phyloP scores from a whole-genome alignment of 2,888 invertebrate species.

The Onthophagus sagittarius region DNA sequence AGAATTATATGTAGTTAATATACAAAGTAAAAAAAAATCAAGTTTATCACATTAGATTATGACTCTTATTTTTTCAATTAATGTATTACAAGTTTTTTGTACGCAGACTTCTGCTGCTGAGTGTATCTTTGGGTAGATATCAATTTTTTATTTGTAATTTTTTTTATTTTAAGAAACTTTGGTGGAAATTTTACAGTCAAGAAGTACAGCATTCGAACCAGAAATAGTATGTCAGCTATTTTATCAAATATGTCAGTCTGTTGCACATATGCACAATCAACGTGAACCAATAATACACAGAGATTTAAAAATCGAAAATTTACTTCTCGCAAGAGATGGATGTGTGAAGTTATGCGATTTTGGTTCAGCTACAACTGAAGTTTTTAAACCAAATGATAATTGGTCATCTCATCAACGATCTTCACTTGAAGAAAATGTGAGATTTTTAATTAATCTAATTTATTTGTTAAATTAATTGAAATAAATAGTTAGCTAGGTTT shows the following conservation, averaged over 20 bases:
- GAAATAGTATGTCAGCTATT: constrained; percentile 77
- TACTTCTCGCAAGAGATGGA: constrained; percentile 82
- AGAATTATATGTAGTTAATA: no score
- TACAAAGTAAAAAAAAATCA: no score
- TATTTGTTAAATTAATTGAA: background rate
- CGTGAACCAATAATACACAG: constrained; percentile 89
- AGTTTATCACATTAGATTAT: no score
- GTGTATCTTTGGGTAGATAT: no score
- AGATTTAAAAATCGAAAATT: constrained; percentile 95
- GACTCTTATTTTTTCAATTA: no score
- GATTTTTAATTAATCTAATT: constrained; percentile 23
- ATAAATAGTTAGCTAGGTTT: constrained; percentile 63
- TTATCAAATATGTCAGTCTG: constrained; percentile 86
- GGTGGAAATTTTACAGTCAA: constrained; percentile 61
- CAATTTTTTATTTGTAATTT: background rate
- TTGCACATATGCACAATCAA: constrained; percentile 91
- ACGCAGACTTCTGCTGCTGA: no score
- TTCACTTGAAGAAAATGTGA: constrained; percentile 89
- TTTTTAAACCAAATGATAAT: constrained; percentile 75
- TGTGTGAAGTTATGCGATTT: constrained; percentile 94
- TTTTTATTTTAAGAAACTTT: constrained; percentile 53
- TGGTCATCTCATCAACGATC: constrained; percentile 93
- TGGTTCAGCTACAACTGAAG: constrained; percentile 87
- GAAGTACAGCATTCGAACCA: constrained; percentile 60
- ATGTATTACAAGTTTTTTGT: no score